Evolutionary conservation across 92 coral and sea anemone genomes (phyloP).

Genomic region (Parazoanthus darwini): DNA sequence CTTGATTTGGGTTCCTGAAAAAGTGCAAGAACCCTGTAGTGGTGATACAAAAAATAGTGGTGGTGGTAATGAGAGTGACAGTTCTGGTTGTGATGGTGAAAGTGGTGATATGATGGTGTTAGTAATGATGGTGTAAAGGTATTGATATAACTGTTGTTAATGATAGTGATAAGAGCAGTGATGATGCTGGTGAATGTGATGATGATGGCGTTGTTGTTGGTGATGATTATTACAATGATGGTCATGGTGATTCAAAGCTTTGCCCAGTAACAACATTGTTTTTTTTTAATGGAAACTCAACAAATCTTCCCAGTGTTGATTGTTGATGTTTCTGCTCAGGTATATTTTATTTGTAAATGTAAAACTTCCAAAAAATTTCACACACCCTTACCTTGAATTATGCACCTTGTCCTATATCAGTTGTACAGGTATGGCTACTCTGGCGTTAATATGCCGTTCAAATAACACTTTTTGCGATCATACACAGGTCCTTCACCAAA

Average conservation of each 20-base stretch:
- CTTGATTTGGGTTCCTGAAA: too few relatives aligned
- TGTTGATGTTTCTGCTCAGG: neutral
- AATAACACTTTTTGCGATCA: neutral
- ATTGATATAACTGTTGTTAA: neutral
- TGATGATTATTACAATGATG: neutral
- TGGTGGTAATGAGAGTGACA: neutral
- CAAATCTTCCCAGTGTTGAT: neutral
- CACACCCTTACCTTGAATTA: too few relatives aligned
- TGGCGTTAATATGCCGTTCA: neutral
- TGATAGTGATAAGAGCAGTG: neutral
- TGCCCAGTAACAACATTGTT: too few relatives aligned
- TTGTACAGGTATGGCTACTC: too few relatives aligned
- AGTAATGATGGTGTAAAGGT: neutral
- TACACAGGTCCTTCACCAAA: conserved; percentile 85
- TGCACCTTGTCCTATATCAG: too few relatives aligned
- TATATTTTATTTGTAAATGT: too few relatives aligned
- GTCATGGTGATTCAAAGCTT: too few relatives aligned
- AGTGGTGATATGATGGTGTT: neutral
- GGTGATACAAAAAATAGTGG: neutral
- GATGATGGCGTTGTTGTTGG: neutral
- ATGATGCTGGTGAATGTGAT: neutral
- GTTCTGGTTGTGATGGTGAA: neutral
- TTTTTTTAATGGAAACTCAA: too few relatives aligned
- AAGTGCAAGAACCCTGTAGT: neutral
- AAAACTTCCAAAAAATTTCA: neutral